Conservation (phyloP, 1,140 invertebrate genomes). For the Patella vulgata region DNA sequence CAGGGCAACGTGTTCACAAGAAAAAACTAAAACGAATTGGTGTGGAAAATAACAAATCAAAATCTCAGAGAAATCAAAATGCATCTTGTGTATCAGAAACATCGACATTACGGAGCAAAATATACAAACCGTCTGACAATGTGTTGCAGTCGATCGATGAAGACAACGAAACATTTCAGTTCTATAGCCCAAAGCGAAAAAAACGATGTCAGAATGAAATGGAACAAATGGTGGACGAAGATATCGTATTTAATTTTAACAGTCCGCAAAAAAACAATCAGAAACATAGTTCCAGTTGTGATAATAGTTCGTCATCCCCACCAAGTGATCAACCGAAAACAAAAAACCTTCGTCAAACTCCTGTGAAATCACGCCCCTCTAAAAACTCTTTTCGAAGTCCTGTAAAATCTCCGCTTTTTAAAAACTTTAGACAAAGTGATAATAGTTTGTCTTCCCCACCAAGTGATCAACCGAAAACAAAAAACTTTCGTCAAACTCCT, state of each 20-base stretch:
- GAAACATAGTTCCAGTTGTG: constrained; percentile 3
- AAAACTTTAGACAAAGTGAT: too few relatives aligned
- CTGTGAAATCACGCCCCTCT: too few relatives aligned
- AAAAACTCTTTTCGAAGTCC: too few relatives aligned
- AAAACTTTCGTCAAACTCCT: too few relatives aligned
- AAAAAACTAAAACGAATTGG: neutral
- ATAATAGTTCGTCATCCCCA: too few relatives aligned
- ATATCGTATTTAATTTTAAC: constrained; percentile 7
- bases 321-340: too few relatives aligned
- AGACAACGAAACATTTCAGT: neutral
- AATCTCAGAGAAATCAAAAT: neutral
- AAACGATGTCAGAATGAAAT: neutral
- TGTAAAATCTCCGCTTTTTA: too few relatives aligned
- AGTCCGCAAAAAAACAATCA: constrained; percentile 3
- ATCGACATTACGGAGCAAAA: neutral
- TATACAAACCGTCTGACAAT: neutral
- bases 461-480: too few relatives aligned
- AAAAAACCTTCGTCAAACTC: too few relatives aligned
- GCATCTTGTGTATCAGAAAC: neutral
- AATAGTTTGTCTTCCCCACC: too few relatives aligned
- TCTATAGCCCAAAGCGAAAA: neutral
- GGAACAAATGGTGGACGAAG: constrained; percentile 5
- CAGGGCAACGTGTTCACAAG: neutral
- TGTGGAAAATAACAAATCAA: neutral
- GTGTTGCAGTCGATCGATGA: neutral